Evolutionary conservation across 1,140 invertebrate genomes (phyloP).

Genomic region (Samia ricini): DNA sequence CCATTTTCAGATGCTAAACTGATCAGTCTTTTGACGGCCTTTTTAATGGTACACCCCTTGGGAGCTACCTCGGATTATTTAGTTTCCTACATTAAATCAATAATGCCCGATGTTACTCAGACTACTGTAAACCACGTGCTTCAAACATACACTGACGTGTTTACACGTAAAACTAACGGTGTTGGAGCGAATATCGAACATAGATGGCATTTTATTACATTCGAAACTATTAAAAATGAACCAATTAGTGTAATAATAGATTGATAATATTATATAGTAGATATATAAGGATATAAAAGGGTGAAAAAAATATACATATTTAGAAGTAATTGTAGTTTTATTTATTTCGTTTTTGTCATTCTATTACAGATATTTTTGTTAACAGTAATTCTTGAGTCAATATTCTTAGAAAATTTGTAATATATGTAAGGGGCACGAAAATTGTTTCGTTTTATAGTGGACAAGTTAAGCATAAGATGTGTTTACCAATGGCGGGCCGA

Average conservation of each 20-base stretch:
- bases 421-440: too few species aligned
- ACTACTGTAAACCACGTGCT: conserved; percentile 37
- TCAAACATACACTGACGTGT: conserved; percentile 49
- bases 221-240: conserved; percentile 37
- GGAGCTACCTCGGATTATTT: conserved; percentile 52
- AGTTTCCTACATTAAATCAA: conserved; percentile 49
- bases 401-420: too few species aligned
- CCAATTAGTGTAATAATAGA: neutral
- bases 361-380: too few species aligned
- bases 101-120: conserved; percentile 41
- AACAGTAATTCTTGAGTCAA: too few species aligned
- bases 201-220: conserved; percentile 48
- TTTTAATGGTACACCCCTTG: conserved; percentile 55
- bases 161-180: conserved; percentile 35
- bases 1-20: conserved; percentile 50
- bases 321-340: neutral
- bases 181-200: conserved; percentile 45
- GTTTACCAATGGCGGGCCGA: too few species aligned
- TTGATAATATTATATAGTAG: neutral
- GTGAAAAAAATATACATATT: neutral
- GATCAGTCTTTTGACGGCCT: conserved; percentile 55
- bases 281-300: too few species aligned
- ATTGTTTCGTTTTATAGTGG: too few species aligned
- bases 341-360: too few species aligned
- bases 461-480: too few species aligned